Evolutionary conservation across 2,113 vertebrate genomes (phyloP), one percentile per base, ranked within the genome.

Genomic region (Rhea pennata): DNA sequence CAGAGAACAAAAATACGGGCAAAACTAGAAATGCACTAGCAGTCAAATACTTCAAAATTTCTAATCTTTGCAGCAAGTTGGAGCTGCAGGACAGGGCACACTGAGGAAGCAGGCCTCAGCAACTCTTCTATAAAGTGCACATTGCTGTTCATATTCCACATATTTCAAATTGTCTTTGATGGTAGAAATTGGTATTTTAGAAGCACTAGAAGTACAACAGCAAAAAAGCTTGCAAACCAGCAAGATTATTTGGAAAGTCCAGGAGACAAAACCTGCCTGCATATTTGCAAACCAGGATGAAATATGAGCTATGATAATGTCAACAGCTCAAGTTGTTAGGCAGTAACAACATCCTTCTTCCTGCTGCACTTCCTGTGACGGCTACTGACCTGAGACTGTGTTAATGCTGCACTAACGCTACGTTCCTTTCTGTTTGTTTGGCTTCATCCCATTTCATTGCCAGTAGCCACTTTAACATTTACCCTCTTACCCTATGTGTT

Each of bases 261-360:
- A 66, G 58, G 40, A 82, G 40, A 64, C 33, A 92, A 92, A 93
- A 81, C n/a, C 39, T 92, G 59, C 11, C 48, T 5, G 6, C 0
- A 1, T 33, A 24, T 90, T 95, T 33, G 10, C 78, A 88, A 74
- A 74, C 62, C 16, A 42, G 82, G 51, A 40, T 48, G 76, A 88
- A 71, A 86, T 33, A 74, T 0, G 12, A 86, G 59, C 72, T 96
- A 72, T 64, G 64, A 71, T 74, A 77, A 80, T 87, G 87, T 88
- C 73, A 95, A 22, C 33, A 92, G 83, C 91, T 92, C 69, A 9
- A 0, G 3, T 27, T 64, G 40, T 51, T 20, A 0, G 2, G 61
- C 75, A 71, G 79, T 31, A 77, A 93, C 75, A 85, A 40, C 59
- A 70, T 90, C 71, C 72, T 71, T 74, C 51, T n/a, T 79, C 67